phyloP scores from a whole-genome alignment of 2,888 invertebrate species.

The Platynereis dumerilii region DNA sequence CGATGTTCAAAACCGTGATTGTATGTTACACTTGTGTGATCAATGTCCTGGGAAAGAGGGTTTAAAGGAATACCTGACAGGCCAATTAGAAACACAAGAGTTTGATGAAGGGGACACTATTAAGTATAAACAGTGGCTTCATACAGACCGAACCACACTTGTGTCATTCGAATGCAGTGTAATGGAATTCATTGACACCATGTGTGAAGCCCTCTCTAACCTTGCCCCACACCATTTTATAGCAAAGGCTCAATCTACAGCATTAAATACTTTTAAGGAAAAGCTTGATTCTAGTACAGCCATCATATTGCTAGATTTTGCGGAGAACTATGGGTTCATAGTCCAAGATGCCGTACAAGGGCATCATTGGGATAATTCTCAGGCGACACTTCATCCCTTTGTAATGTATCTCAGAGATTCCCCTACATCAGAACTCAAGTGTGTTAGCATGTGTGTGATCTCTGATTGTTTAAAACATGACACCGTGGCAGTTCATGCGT shows the following conservation, averaged over 20 bases:
- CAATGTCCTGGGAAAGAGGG: no score
- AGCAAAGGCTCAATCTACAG: conserved; percentile 9
- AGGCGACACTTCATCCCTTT: conserved; percentile 27
- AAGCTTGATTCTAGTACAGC: not conserved
- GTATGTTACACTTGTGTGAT: no score
- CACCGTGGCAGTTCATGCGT: conserved; percentile 2
- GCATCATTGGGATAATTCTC: conserved; percentile 17
- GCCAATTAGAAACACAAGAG: no score
- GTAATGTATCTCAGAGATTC: not conserved
- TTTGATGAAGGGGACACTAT: no score
- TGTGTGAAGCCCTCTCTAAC: not conserved
- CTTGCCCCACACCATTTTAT: conserved; percentile 16
- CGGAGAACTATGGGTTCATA: conserved; percentile 34
- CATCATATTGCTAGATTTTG: conserved; percentile 40
- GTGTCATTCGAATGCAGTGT: not conserved
- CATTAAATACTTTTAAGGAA: conserved; percentile 14
- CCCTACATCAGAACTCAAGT: not conserved
- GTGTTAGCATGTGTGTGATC: not conserved
- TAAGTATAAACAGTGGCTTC: conserved; percentile 14
- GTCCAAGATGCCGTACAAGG: conserved; percentile 42
- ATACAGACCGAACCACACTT: conserved; percentile 19
- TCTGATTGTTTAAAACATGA: not conserved
- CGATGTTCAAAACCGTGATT: no score
- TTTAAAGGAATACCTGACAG: no score
- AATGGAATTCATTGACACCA: not conserved